Conservation (phyloP, 2,888 invertebrate species). For the Shargacucullia verbasci region DNA sequence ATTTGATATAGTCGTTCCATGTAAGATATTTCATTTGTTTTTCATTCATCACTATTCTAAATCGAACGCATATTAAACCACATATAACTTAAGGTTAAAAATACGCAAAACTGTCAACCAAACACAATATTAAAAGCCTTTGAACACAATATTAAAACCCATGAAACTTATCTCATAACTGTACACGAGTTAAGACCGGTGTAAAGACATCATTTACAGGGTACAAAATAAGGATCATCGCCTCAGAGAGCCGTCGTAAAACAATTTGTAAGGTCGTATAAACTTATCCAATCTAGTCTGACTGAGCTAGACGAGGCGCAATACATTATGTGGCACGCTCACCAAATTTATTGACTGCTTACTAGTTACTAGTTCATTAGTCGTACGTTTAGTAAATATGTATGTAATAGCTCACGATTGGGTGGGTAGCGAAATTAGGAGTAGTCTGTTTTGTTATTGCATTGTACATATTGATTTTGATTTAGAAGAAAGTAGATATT, state of each 20-base stretch:
- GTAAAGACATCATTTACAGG: constrained; percentile 63
- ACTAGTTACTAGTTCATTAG: constrained; percentile 62
- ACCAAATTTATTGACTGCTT: constrained; percentile 69
- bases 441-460: no score
- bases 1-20: no score
- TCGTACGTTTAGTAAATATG: constrained; percentile 26
- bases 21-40: no score
- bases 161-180: constrained; percentile 56
- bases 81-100: constrained; percentile 6
- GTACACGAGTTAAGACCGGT: constrained; percentile 35
- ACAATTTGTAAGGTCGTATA: constrained; percentile 76
- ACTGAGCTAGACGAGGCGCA: constrained; percentile 47
- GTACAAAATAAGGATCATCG: constrained; percentile 63
- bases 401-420: constrained; percentile 9
- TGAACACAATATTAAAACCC: constrained; percentile 39
- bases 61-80: not conserved
- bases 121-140: constrained; percentile 10
- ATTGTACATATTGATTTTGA: no score
- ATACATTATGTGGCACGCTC: constrained; percentile 53
- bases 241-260: constrained; percentile 63
- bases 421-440: not conserved
- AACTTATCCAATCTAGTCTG: constrained; percentile 78
- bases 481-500: no score
- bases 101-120: constrained; percentile 4
- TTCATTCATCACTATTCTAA: no score